Conservation (phyloP, 2,113 vertebrate genomes). For the Phaethon lepturus region DNA sequence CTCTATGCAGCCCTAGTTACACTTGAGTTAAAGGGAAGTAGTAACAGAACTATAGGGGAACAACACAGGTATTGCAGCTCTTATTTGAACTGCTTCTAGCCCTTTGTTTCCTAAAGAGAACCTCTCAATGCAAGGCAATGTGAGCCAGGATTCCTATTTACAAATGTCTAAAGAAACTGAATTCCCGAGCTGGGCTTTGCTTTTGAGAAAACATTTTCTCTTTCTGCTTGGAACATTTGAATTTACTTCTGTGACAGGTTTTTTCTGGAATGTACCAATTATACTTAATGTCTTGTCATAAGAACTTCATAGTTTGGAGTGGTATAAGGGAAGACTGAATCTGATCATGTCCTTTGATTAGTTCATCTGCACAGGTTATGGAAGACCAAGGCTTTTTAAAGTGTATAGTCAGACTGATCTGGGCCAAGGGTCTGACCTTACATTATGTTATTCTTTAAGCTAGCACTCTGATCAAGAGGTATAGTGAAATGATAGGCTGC, state of each 20-base stretch:
- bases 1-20: neutral
- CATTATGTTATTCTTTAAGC: neutral
- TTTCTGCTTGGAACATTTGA: neutral
- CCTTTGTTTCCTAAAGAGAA: neutral
- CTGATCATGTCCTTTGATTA: neutral
- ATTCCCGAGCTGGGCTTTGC: neutral
- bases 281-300: neutral
- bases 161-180: neutral
- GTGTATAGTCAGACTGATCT: neutral
- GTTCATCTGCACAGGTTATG: neutral
- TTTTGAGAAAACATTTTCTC: rapidly evolving
- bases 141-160: neutral
- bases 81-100: neutral
- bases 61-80: neutral
- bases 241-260: neutral
- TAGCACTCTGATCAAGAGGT: neutral
- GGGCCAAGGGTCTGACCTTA: neutral
- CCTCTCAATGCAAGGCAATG: neutral
- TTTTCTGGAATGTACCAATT: neutral
- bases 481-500: neutral
- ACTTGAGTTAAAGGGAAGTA: neutral
- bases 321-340: neutral
- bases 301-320: neutral
- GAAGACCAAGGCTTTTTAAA: neutral
- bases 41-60: neutral